phyloP scores from a whole-genome alignment of 2,113 vertebrate species.

The Myodes glareolus region DNA sequence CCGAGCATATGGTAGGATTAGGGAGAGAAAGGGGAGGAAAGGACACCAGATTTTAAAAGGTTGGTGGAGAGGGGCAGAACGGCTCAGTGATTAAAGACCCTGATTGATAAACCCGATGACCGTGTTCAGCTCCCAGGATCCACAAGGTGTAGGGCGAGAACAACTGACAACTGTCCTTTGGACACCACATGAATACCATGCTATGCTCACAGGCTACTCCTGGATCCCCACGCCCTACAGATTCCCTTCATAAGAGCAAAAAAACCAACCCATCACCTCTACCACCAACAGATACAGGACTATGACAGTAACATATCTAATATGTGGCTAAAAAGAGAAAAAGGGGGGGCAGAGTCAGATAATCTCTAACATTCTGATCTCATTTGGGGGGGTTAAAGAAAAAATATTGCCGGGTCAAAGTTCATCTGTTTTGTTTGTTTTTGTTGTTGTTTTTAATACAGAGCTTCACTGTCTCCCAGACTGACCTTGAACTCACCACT shows the following conservation, averaged over 20 bases:
- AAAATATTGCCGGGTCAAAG: not conserved
- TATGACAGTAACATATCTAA: not conserved
- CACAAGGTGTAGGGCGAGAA: not conserved
- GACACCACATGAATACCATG: not conserved
- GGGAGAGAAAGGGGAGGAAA: not conserved
- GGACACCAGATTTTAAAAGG: not conserved
- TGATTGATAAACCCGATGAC: not conserved
- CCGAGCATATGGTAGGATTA: fast-evolving
- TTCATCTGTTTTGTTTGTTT: not conserved
- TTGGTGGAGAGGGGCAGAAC: not conserved
- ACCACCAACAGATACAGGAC: not conserved
- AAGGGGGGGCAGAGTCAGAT: not conserved
- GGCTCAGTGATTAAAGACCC: not conserved
- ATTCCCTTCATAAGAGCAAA: constrained; percentile 10
- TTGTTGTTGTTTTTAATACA: not conserved
- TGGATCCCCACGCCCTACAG: not conserved
- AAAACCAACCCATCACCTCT: not conserved
- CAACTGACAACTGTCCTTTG: not conserved
- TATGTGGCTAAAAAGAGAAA: not conserved
- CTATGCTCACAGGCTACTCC: not conserved
- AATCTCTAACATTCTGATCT: not conserved
- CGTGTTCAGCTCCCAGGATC: not conserved
- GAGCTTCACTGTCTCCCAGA: no score
- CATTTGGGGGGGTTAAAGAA: not conserved
- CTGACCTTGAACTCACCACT: no score